Evolutionary conservation across 2,113 vertebrate genomes (phyloP), one percentile per base, ranked within the genome.

Genomic region (Oreotrochilus melanogaster): DNA sequence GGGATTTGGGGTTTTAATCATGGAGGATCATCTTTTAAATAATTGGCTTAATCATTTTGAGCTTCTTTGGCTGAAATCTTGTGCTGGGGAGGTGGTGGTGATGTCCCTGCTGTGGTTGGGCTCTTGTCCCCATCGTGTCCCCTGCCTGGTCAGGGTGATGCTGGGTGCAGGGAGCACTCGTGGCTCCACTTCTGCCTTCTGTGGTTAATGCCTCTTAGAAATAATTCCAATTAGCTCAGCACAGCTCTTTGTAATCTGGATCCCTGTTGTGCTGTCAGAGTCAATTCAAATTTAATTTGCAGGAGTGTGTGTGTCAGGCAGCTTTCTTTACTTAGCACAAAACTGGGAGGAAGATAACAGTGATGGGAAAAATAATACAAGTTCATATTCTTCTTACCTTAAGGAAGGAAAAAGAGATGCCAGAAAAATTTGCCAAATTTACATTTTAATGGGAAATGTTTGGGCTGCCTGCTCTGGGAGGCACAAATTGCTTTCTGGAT

Each of bases 391-490:
- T 57, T 8, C 58, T 91, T 86, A 88, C 90, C 67, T 95, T 95
- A 86, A 88, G 81, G 89, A 97, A 86, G 85, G 82, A 53, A 70
- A 85, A 85, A 92, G 85, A 78, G 93, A 73, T 80, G 89, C 92
- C 93, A 90, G 92, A 84, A 92, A 96, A 93, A 79, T 95, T 69
- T 11, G 42, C 87, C 58, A 47, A 56, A 97, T 96, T 96, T 97
- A 90, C 93, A 95, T 97, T 96, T 97, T 97, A 97, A 97, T 97
- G 85, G 92, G 79, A 95, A 96, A 90, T 43, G 82, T 96, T 96
- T 70, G 57, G 37, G 94, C 75, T 92, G 91, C 74, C 87, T 91
- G 96, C 94, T 95, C 85, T 2, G 3, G 72, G 64, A 90, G 84
- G 27, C 89, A 80, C 58, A 92, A 88, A 96, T 95, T 92, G 85